Base-by-base conservation (phyloP, 2,797 vertebrate species). In the Hoplostethus mediterraneus region DNA sequence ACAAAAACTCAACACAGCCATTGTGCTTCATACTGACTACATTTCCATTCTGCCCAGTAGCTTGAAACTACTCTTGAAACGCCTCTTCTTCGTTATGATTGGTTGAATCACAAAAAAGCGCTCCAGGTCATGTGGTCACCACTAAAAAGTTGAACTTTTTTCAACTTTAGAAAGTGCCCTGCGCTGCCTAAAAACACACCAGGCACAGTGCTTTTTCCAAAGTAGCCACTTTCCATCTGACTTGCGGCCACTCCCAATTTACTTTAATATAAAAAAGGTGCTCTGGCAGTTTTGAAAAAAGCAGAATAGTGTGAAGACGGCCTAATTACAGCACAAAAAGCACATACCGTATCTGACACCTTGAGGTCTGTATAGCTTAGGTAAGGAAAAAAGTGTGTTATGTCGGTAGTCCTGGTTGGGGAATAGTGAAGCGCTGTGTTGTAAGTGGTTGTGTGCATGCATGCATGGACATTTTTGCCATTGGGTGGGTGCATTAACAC, bases 321-420 rank as follows among this genome's bases (percentile, higher is more conserved):
- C 69, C 11, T 45, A 63, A 65, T 80, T 59, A 59, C 67, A 74
- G 47, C 57, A 55, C 67, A 80, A 61, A 67, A 33, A 47, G 52
- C 54, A 79, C 63, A 63, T 6, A 56, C n/a, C 25, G 49, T 30
- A 28, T 25, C 17, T 58, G 75, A 85, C 81, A 79, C 70, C 63
- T 83, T 51, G 48, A 57, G 59, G 4, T 6, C 14, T 28, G 31
- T 40, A 33, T 12, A 47, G 45, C n/a, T 30, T 17, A 33, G 16
- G 65, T 73, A 85, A 80, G 81, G 74, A 62, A 73, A 73, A 21
- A 83, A 74, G 75, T 59, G 30, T 84, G 66, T 47, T 53, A 36
- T 84, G 66, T 44, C 57, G n/a, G 13, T 44, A 45, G 40, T 74
- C 47, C 36, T 69, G 56, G 45, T 74, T 58, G 2, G 31, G 44